Base-by-base conservation (phyloP, 2,888 invertebrate species). In the Megalurothrips usitatus region DNA sequence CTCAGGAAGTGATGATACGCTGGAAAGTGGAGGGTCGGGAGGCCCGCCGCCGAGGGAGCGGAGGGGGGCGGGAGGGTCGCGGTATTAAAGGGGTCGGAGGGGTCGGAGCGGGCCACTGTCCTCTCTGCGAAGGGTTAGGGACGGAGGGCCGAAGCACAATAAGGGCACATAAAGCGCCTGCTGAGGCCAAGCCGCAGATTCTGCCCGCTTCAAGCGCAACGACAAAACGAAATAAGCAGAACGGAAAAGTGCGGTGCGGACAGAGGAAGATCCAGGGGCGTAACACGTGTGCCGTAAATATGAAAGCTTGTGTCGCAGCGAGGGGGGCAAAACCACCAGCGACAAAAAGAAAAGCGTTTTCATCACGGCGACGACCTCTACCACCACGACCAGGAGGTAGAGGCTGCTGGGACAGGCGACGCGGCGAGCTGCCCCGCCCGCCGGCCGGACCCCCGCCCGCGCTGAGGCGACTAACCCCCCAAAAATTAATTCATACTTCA, bases 401-500 rank as follows among this genome's bases (percentile, higher is more conserved):
- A 43, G 34, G 34, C 2, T 43, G 34, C 34, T 43, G 34, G 3
- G 34, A 43, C 34, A 43, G 2, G 34, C 34, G 34, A 43, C 34
- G 34, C 3, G 3, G 34, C 34, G 34, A n/a, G n/a, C n/a, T n/a
- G n/a, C n/a, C n/a, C n/a, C n/a, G n/a, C n/a, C n/a, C n/a, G n/a
- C n/a, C 34, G 2, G 34, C 34, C 6, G 34, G 34, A 2, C 58
- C 2, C 58, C 0, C 58, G 14, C 14, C 11, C 58, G n/a, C 10
- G 26, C 68, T 1, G 26, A 23, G 58, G 26, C 68, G 19, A 12
- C 68, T 75, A 8, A 11, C 23, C 12, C 26, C 68, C 68, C 23
- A 75, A 75, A 75, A 75, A 75, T 75, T 75, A 75, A 75, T 75
- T 75, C 68, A 75, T 75, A 75, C 68, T 75, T 75, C 68, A 75